Evolutionary conservation across 2,113 vertebrate genomes (phyloP), one percentile per base, ranked within the genome.

Genomic region (Spermophilus dauricus): DNA sequence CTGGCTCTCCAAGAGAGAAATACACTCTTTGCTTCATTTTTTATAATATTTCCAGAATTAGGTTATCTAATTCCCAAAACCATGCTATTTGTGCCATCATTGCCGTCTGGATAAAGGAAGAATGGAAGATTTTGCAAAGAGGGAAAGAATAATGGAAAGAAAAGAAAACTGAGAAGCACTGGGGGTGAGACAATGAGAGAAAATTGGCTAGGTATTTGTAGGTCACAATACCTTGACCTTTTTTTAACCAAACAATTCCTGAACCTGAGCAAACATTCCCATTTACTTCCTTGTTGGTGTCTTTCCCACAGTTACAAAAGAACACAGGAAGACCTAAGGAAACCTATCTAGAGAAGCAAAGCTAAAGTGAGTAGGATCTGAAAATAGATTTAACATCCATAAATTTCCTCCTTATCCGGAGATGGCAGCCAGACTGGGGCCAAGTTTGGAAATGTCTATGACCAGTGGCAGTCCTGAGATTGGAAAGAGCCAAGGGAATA

Each of bases 281-380:
- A 89, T 97, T 89, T 89, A 97, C 98, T 98, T 99, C 98, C 98
- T 98, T 98, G 97, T 97, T 97, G 98, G 97, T 98, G 95, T 94
- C 14, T 97, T 98, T 99, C 98, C 98, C 98, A 99, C 98, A 98
- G 97, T 96, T 98, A 97, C 97, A 97, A 98, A 97, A 98, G 28
- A 98, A 99, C 98, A 99, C 98, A 98, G 98, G 98, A 99, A 99
- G 98, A 97, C 98, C 98, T 98, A 98, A 98, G 98, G 98, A 98
- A 98, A 98, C 94, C 97, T 97, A 98, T 32, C 97, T 98, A 98
- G 98, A 98, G 98, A 98, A 87, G 89, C 89, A 91, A 70, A 81
- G 65, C 65, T 82, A 82, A 91, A 72, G 14, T 34, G n/a, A 17
- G 77, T 70, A 91, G n/a, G 37, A 91, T 91, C 89, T 91, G 45